These are phyloP conservation scores for Pseudachorutes palmiensis DNA, from an alignment of 1,140 invertebrate genomes.

Conservation along the genomic window DNA sequence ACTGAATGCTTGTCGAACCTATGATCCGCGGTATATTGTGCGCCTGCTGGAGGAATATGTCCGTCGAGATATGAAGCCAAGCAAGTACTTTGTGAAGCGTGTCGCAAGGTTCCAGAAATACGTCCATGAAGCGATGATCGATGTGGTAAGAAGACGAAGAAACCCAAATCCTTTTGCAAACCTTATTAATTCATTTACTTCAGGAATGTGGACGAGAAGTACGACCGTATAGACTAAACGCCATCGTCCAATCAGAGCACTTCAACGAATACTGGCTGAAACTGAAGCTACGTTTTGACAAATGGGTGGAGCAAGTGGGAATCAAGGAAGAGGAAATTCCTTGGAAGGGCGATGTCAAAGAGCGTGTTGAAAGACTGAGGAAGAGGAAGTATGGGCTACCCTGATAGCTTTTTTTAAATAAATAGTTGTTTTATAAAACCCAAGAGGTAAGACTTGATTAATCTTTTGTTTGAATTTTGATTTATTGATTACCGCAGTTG, in stretches of 20 bases:
- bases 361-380: background rate
- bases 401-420: too few species aligned
- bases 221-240: background rate
- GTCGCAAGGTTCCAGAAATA: constrained; percentile 16
- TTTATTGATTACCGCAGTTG: too few species aligned
- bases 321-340: constrained; percentile 22
- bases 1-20: constrained; percentile 49
- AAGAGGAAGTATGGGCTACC: background rate
- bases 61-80: constrained; percentile 52
- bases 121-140: constrained; percentile 17
- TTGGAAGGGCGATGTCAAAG: constrained; percentile 22
- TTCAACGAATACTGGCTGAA: constrained; percentile 22
- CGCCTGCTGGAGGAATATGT: constrained; percentile 58
- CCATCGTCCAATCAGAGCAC: constrained; percentile 6
- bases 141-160: constrained; percentile 6
- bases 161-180: background rate
- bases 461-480: too few species aligned
- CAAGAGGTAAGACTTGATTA: too few species aligned
- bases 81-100: constrained; percentile 37
- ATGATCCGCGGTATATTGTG: constrained; percentile 56
- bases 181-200: background rate
- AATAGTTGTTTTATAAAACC: too few species aligned
- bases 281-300: constrained; percentile 17
- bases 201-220: constrained; percentile 26
- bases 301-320: constrained; percentile 15